Base-by-base conservation (phyloP, 2,113 vertebrate species). In the Andinoacara biseriatus region DNA sequence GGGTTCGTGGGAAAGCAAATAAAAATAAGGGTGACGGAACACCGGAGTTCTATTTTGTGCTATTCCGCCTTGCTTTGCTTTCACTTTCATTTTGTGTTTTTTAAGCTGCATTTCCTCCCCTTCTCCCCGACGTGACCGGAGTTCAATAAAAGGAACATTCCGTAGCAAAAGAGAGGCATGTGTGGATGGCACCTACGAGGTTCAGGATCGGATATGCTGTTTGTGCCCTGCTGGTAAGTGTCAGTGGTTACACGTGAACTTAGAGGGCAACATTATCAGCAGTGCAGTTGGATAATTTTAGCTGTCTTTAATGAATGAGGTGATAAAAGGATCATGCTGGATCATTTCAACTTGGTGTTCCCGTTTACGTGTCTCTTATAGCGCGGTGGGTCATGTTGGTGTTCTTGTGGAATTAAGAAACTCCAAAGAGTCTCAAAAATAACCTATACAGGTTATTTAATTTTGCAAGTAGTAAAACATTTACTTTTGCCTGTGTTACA, bases 201-300 rank as follows among this genome's bases (percentile, higher is more conserved):
- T 88, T 15, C 5, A 40, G 0, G 59, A 24, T 2, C 58, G 0
- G 2, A 2, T 0, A 0, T 95, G 95, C 6, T 95, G 94, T 43
- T 24, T 1, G 0, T 96, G 95, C 74, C 15, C 6, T 2, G 2
- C 7, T 3, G 94, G 95, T 94, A 5, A 65, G 80, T 87, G 5
- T 40, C 57, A 2, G 7, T 3, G 43, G 10, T 26, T 14, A 24
- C 9, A 13, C 46, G 7, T 29, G 9, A 58, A 40, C 22, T 7
- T 43, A 29, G 10, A 62, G 26, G 17, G 1, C 8, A 24, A 6
- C 15, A 58, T 60, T 59, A 59, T 15, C 6, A 8, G 14, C 6
- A 31, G 43, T 46, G 14, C 14, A 46, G 5, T 2, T 15, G 49
- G 5, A 52, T 18, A 7, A 18, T 5, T 52, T 52, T 52, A 52